Conservation (phyloP, 2,113 vertebrate species). For the Colossoma macropomum region DNA sequence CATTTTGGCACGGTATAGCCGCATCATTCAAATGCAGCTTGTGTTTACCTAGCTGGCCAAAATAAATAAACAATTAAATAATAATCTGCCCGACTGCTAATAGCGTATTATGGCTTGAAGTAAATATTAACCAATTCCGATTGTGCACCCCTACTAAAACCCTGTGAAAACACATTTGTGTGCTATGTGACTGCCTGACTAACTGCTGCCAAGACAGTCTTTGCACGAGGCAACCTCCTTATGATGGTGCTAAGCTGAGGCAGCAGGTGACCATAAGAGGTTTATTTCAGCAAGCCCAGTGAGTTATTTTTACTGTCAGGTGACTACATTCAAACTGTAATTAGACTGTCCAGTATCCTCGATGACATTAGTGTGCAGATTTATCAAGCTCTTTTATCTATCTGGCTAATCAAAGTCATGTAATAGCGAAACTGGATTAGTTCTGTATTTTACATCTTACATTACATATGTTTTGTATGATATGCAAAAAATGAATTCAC, state of each 20-base stretch:
- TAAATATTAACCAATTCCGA: not conserved
- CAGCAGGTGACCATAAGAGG: constrained; percentile 14
- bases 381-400: constrained; percentile 10
- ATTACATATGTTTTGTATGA: not conserved
- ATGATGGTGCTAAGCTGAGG: not conserved
- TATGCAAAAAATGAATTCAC: no score
- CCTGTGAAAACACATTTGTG: not conserved
- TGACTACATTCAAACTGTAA: constrained; percentile 6
- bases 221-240: not conserved
- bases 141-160: not conserved
- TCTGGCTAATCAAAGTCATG: constrained; percentile 9
- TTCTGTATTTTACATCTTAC: not conserved
- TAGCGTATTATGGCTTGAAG: no score
- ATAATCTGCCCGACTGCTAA: no score
- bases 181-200: not conserved
- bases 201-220: not conserved
- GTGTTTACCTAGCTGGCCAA: no score
- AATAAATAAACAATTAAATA: no score
- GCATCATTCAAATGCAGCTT: no score
- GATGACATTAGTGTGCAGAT: not conserved
- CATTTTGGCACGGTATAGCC: no score
- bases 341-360: not conserved
- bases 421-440: not conserved
- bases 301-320: constrained; percentile 15
- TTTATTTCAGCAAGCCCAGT: not conserved